Percentiles rank a stretch among this genome's conserved stretches.
phyloP scores from a whole-genome alignment of 2,113 vertebrate genomes.

The Phalacrocorax brasilianus region DNA sequence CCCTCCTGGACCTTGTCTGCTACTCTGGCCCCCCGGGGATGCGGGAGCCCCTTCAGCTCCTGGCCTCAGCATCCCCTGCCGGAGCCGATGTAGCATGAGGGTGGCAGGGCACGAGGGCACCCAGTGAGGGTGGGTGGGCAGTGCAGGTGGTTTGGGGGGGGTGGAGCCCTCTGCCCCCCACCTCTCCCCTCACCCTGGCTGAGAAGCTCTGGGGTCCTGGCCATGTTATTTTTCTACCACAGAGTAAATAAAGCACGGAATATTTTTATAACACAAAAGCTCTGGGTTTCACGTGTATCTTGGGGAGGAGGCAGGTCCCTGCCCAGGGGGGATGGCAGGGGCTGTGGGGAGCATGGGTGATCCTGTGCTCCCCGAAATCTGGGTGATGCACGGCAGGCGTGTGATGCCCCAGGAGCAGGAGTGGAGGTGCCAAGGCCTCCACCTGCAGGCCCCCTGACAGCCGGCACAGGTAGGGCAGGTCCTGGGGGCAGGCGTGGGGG shows the following conservation, averaged over 20 bases:
- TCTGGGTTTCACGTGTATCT: conserved; percentile 68
- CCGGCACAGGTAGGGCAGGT: no score
- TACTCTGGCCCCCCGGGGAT: not conserved
- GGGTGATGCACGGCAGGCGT: no score
- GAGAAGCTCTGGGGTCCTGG: conserved; percentile 46
- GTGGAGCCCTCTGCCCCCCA: not conserved
- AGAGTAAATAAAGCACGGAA: conserved; percentile 74
- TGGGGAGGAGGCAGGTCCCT: not conserved
- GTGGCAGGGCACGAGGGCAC: not conserved
- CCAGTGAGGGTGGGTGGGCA: not conserved
- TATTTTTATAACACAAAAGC: conserved; percentile 79
- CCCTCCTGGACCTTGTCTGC: not conserved
- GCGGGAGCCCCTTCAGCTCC: not conserved
- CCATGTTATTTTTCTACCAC: conserved; percentile 79
- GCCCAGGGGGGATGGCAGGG: not conserved
- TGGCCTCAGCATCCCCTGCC: not conserved
- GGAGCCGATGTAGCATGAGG: not conserved
- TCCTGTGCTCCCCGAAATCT: not conserved
- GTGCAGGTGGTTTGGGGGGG: not conserved
- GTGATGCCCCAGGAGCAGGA: not conserved
- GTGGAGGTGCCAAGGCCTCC: no score
- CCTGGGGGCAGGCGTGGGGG: no score
- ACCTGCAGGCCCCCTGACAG: no score
- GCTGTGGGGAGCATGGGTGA: not conserved
- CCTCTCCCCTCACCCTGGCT: not conserved